Evolutionary conservation across 2,113 vertebrate species (phyloP).

Genomic region (Psephotus haematonotus): DNA sequence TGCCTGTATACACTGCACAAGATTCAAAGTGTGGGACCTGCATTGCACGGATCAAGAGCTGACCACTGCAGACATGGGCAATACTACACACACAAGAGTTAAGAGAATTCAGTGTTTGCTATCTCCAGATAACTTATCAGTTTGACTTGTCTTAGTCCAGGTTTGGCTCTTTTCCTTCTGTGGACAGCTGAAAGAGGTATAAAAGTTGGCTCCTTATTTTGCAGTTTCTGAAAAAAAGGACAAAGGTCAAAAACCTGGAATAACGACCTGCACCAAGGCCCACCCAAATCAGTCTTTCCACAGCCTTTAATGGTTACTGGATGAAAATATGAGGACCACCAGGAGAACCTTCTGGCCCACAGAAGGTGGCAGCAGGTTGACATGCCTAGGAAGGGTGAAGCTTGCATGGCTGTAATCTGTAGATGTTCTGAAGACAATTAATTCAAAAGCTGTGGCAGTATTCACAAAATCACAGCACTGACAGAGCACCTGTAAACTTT

Average conservation of each 20-base stretch:
- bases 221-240: not conserved
- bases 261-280: not conserved
- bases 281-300: not conserved
- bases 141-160: not conserved
- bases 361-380: not conserved
- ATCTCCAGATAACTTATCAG: not conserved
- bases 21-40: not conserved
- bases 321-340: not conserved
- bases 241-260: not conserved
- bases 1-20: fast-evolving
- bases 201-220: not conserved
- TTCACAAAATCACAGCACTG: not conserved
- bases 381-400: not conserved
- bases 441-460: not conserved
- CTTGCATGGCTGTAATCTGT: not conserved
- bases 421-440: not conserved
- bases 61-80: not conserved
- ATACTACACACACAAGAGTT: not conserved
- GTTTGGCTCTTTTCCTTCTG: not conserved
- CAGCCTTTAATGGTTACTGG: not conserved
- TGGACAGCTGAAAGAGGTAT: not conserved
- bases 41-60: not conserved
- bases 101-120: not conserved
- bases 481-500: not conserved
- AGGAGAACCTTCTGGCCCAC: not conserved